Evolutionary conservation across 2,113 vertebrate species (phyloP).

Genomic region (Pycnonotus jocosus): DNA sequence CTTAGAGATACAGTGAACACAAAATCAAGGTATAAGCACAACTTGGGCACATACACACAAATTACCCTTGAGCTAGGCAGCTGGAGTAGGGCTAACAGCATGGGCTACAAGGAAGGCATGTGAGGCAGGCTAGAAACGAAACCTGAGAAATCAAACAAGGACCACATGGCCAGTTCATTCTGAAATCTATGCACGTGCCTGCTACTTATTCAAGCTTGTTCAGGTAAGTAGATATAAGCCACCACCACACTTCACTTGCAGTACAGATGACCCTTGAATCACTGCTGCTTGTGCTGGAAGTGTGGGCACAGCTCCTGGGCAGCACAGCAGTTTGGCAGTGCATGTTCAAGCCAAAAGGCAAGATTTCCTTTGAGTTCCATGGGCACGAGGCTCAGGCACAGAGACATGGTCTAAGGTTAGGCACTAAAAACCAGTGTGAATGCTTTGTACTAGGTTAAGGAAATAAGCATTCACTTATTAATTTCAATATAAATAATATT

Average conservation of each 20-base stretch:
- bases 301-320: neutral
- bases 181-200: neutral
- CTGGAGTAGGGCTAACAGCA: rapidly evolving
- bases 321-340: rapidly evolving
- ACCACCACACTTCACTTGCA: neutral
- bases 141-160: neutral
- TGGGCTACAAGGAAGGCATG: neutral
- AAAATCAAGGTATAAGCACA: neutral
- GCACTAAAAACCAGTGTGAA: neutral
- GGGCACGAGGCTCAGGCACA: neutral
- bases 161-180: neutral
- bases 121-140: neutral
- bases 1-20: neutral
- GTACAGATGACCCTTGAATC: neutral
- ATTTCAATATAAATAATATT: neutral
- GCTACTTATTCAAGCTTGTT: neutral
- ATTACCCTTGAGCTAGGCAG: neutral
- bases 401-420: neutral
- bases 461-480: neutral
- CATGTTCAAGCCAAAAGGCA: neutral
- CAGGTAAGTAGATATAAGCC: neutral
- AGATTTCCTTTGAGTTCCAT: neutral
- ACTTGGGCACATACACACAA: neutral
- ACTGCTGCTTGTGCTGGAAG: neutral
- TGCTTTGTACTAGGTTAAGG: neutral